Evolutionary conservation across 2,888 invertebrate species (phyloP).

Genomic region (Lepidocyrtoides sp.): DNA sequence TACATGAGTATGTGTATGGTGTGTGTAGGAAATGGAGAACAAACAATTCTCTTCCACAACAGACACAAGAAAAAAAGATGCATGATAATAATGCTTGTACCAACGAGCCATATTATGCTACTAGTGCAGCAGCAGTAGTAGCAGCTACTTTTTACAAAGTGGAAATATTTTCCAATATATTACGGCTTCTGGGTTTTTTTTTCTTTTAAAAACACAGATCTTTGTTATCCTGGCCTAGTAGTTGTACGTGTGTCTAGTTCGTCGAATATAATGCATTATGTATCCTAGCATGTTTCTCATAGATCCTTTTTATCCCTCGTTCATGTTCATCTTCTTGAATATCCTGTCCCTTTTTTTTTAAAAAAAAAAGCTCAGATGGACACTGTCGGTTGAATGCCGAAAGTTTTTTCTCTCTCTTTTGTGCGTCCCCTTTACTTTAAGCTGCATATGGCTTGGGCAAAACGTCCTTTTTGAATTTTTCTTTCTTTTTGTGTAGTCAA

Average conservation of each 20-base stretch:
- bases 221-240: conserved; percentile 50
- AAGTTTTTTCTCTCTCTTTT: conserved; percentile 22
- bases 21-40: conserved; percentile 58
- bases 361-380: conserved; percentile 71
- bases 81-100: conserved; percentile 45
- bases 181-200: conserved; percentile 64
- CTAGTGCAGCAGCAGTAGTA: background rate
- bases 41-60: conserved; percentile 61
- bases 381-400: conserved; percentile 72
- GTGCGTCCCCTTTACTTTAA: background rate
- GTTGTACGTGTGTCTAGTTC: background rate
- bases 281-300: conserved; percentile 61
- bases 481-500: background rate
- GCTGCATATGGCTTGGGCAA: conserved; percentile 36
- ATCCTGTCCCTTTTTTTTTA: conserved; percentile 58
- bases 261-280: conserved; percentile 69
- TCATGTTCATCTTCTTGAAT: conserved; percentile 71
- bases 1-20: conserved; percentile 4
- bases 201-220: conserved; percentile 55
- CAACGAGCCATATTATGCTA: conserved; percentile 1
- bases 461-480: conserved; percentile 26
- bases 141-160: conserved; percentile 49
- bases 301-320: conserved; percentile 77
- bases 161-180: conserved; percentile 72
- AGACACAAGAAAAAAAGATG: conserved; percentile 50